Percentiles rank a stretch among this genome's conserved stretches.
Conservation (phyloP, 2,888 invertebrate species). For the Melieria omissa region DNA sequence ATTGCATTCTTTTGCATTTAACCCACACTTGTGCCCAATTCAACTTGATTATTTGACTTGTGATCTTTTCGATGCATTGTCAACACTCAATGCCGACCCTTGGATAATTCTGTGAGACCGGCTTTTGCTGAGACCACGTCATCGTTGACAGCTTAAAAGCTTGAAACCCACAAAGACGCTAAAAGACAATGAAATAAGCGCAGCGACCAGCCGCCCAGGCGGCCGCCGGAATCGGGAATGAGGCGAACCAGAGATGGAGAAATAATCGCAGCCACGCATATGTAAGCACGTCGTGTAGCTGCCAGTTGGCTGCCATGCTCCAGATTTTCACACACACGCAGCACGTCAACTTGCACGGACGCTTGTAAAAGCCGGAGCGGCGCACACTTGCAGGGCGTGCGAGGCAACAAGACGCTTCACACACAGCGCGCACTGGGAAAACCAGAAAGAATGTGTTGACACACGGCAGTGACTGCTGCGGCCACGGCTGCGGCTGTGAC, state of each 20-base stretch:
- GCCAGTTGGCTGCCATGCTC: slow-evolving; percentile 25
- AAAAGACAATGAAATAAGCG: too few species aligned
- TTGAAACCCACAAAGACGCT: too few species aligned
- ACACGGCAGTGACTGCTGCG: not conserved
- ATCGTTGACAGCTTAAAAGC: not conserved
- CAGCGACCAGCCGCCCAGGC: slow-evolving; percentile 17
- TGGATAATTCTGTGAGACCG: too few species aligned
- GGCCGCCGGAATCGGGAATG: slow-evolving; percentile 12
- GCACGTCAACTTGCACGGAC: not conserved
- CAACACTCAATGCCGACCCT: too few species aligned
- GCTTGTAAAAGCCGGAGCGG: not conserved
- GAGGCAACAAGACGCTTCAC: slow-evolving; percentile 13
- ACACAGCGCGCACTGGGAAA: slow-evolving; percentile 25
- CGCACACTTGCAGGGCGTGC: not conserved
- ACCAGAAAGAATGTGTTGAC: slow-evolving; percentile 20
- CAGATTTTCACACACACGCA: slow-evolving; percentile 41
- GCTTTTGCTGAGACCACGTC: not conserved
- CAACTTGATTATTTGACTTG: too few species aligned
- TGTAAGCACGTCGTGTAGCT: slow-evolving; percentile 42
- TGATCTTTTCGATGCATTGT: too few species aligned
- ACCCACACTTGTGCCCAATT: too few species aligned
- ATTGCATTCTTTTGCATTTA: too few species aligned
- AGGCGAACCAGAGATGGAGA: slow-evolving; percentile 23
- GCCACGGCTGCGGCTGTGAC: too few species aligned
- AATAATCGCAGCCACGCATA: slow-evolving; percentile 44